Percentiles rank a stretch among this genome's conserved stretches.
Conservation (phyloP, 2,888 invertebrate genomes). For the Mesorhabditis belari region DNA sequence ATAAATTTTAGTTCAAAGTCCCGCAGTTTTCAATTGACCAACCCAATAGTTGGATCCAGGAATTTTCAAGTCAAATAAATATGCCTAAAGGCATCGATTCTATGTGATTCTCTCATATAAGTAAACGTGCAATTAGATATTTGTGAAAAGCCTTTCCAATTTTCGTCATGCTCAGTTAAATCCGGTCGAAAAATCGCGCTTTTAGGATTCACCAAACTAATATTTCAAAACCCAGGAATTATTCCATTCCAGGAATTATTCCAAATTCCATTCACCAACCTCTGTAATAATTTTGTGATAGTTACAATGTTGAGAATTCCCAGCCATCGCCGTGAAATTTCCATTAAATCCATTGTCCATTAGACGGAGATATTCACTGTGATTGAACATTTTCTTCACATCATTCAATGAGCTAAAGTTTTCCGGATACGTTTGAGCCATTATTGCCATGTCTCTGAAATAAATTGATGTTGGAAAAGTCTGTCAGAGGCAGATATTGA, state of each 20-base stretch:
- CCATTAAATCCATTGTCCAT: conserved; percentile 22
- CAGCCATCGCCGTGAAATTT: conserved; percentile 25
- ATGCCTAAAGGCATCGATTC: too few species aligned
- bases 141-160: too few species aligned
- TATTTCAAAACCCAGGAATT: too few species aligned
- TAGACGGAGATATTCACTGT: conserved; percentile 29
- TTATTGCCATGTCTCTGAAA: conserved; percentile 33
- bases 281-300: conserved; percentile 40
- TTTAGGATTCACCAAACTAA: too few species aligned
- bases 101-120: too few species aligned
- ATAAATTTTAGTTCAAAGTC: too few species aligned
- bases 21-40: too few species aligned
- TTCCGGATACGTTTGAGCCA: conserved; percentile 29
- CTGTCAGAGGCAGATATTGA: background rate
- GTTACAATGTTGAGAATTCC: conserved; percentile 27
- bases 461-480: background rate
- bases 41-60: too few species aligned
- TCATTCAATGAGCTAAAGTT: conserved; percentile 22
- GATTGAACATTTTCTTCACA: conserved; percentile 21
- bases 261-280: conserved; percentile 9
- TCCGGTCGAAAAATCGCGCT: too few species aligned
- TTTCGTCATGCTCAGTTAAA: too few species aligned
- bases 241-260: background rate
- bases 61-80: too few species aligned
- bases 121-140: too few species aligned